phyloP scores from a whole-genome alignment of 1,140 invertebrate species.

The Halesus radiatus region DNA sequence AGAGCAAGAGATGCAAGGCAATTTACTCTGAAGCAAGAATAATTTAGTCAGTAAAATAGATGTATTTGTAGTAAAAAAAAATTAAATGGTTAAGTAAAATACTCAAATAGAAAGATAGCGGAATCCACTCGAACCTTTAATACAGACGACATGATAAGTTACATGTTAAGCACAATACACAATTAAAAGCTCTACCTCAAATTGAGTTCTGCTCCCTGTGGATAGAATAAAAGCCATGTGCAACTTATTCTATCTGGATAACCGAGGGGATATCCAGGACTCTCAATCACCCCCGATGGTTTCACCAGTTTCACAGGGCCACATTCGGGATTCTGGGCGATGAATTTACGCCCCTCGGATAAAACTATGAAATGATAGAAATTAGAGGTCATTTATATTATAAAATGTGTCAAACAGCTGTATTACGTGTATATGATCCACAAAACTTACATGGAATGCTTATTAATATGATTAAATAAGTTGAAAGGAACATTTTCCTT shows the following conservation, averaged over 20 bases:
- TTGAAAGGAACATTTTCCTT: constrained; percentile 44
- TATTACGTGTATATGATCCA: neutral
- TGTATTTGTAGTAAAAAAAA: too few species aligned
- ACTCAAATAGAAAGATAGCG: too few species aligned
- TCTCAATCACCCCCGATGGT: constrained; percentile 38
- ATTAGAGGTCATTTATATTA: constrained; percentile 43
- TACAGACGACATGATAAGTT: too few species aligned
- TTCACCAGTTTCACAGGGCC: constrained; percentile 10
- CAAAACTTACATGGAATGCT: constrained; percentile 20
- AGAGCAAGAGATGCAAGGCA: too few species aligned
- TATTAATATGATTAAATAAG: constrained; percentile 33
- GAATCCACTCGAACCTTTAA: too few species aligned
- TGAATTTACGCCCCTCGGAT: constrained; percentile 40
- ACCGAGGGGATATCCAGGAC: constrained; percentile 44
- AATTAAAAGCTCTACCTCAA: constrained; percentile 28
- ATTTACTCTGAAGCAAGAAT: too few species aligned
- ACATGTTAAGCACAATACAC: neutral
- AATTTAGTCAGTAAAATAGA: too few species aligned
- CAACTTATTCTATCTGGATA: constrained; percentile 51
- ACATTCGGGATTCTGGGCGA: constrained; percentile 33
- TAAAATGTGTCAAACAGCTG: neutral
- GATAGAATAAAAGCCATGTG: constrained; percentile 46
- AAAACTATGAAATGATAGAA: constrained; percentile 35
- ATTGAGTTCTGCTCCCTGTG: constrained; percentile 25
- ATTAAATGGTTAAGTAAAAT: too few species aligned